Percentiles rank a stretch among this genome's conserved stretches.
Conservation (phyloP, 2,797 vertebrate genomes). For the Neostethus bicornis region DNA sequence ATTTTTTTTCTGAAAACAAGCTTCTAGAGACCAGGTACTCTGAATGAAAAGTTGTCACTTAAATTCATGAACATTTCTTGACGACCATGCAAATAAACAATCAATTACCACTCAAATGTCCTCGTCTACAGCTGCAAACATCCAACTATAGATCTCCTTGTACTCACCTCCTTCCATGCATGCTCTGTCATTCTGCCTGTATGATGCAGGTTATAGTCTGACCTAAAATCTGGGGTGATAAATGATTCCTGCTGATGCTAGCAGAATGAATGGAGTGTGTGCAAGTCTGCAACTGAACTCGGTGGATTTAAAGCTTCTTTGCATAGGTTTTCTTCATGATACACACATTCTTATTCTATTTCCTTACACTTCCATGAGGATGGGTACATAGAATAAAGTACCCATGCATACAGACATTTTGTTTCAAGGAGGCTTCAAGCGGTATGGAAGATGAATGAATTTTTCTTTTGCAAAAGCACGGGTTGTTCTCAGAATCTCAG, state of each 20-base stretch:
- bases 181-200: constrained; percentile 35
- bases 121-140: constrained; percentile 29
- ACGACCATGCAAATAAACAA: too few relatives aligned
- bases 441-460: too few relatives aligned
- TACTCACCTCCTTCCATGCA: constrained; percentile 25
- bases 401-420: too few relatives aligned
- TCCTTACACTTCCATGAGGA: too few relatives aligned
- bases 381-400: too few relatives aligned
- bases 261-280: constrained; percentile 23
- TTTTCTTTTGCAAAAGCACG: too few relatives aligned
- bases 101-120: constrained; percentile 15
- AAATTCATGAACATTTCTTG: too few relatives aligned
- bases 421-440: too few relatives aligned
- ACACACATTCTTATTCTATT: not conserved
- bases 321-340: not conserved
- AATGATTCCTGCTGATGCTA: constrained; percentile 72
- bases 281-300: constrained; percentile 17
- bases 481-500: too few relatives aligned
- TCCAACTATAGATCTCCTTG: constrained; percentile 16
- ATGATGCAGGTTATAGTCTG: constrained; percentile 68
- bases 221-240: constrained; percentile 79
- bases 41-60: too few relatives aligned
- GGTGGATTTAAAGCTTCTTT: constrained; percentile 15
- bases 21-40: too few relatives aligned
- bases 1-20: too few relatives aligned